These are phyloP conservation scores for Sceloporus undulatus DNA, from an alignment of 2,113 vertebrate species.

Conservation along the genomic window DNA sequence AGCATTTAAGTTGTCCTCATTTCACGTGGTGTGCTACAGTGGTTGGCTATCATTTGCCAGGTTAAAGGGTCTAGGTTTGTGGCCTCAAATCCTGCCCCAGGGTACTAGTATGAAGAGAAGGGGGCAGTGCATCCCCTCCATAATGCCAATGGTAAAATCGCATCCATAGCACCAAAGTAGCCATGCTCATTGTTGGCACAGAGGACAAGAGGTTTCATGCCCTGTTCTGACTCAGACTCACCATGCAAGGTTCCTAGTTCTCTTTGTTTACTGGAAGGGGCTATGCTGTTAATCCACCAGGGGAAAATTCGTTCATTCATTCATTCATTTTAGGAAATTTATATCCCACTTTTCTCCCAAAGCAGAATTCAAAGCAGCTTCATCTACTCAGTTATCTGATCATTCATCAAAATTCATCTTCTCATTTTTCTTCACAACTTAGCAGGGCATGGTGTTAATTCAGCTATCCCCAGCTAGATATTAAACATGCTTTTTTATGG, in stretches of 20 bases:
- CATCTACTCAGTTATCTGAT: too few relatives aligned
- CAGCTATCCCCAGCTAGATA: neutral
- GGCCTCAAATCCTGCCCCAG: too few relatives aligned
- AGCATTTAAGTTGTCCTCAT: neutral
- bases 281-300: neutral
- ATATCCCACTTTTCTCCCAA: too few relatives aligned
- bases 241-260: neutral
- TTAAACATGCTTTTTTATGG: neutral
- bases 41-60: neutral
- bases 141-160: neutral
- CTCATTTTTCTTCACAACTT: neutral
- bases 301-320: neutral
- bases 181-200: neutral
- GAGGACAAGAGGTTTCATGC: neutral
- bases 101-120: neutral
- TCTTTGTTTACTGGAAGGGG: neutral
- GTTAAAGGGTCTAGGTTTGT: neutral
- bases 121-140: neutral
- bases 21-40: neutral
- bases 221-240: neutral
- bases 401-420: too few relatives aligned
- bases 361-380: too few relatives aligned
- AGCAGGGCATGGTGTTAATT: neutral
- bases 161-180: neutral
- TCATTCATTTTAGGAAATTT: too few relatives aligned